A percentile compares a stretch with the other conserved stretches of the same genome.
These are phyloP conservation scores for Pipistrellus pygmaeus DNA, from an alignment of 2,797 vertebrate species.

Conservation along the genomic window DNA sequence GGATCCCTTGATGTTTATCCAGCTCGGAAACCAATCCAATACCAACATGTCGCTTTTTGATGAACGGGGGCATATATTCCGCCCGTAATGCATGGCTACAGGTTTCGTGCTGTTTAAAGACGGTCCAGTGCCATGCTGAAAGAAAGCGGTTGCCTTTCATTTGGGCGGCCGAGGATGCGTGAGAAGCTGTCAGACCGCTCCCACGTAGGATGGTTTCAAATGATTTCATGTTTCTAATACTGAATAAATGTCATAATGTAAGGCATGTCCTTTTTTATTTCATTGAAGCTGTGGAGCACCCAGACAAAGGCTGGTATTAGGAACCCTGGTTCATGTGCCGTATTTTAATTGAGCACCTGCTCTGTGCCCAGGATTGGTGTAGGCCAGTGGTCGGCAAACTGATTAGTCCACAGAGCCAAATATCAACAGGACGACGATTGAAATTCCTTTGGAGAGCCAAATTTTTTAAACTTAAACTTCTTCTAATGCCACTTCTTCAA, in stretches of 20 bases:
- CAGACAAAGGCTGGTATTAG: neutral
- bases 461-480: no score
- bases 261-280: neutral
- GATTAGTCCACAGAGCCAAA: no score
- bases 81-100: neutral
- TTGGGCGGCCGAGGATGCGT: neutral
- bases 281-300: neutral
- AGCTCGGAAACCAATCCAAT: conserved; percentile 3
- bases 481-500: no score
- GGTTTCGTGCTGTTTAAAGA: neutral
- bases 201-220: neutral
- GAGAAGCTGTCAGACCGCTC: neutral
- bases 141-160: conserved; percentile 17
- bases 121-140: neutral
- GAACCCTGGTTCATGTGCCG: neutral
- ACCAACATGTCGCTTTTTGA: neutral
- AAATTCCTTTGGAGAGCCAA: no score
- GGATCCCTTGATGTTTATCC: conserved; percentile 12
- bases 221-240: conserved; percentile 47
- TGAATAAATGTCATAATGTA: neutral
- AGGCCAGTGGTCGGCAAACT: no score
- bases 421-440: no score
- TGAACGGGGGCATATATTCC: conserved; percentile 41
- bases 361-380: neutral
- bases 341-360: neutral